Evolutionary conservation across 2,888 invertebrate species (phyloP), one percentile per base, ranked within the genome.

Genomic region (Pocota personata): DNA sequence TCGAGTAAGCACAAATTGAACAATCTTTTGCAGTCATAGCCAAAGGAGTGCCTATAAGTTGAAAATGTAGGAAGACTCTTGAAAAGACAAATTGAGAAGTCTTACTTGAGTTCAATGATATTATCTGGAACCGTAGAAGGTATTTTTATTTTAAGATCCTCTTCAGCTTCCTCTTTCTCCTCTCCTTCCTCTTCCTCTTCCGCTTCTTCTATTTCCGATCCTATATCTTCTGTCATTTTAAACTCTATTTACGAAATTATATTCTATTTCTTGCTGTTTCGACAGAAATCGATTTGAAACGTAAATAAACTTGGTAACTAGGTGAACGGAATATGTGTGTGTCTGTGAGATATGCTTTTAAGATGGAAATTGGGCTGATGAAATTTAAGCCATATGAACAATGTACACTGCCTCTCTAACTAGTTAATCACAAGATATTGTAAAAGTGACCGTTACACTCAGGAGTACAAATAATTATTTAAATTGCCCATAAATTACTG

Each of bases 1-100:
- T 97, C 97, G 50, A 96, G 94, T 3, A 96, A 94, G 84, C 96
- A 95, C 50, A 98, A 91, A 91, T 98, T 98, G 90, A 95, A 97
- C 78, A 95, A 94, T 89, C 95, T 96, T 88, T 94, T 95, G 90
- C 97, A 97, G 90, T 98, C 95, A 91, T 97, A 98, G 7, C 97
- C 97, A 91, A 95, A 98, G 0, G 97, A 97, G 92, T 96, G 94
- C 90, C 97, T 97, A 32, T 0, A 40, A 43, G 32, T 16, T 14
- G 8, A 72, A 58, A 37, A 14, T 32, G 3, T n/a, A 8, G 10
- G 14, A 16, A 21, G 24, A 43, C 14, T 27, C 27, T 4, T 10
- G 5, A 12, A 7, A n/a, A 40, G 3, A 21, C 6, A 21, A 32
- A 32, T 4, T 8, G 12, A 32, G 0, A 21, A 19, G 3, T 75